Percentiles rank a stretch among this genome's conserved stretches.
Evolutionary conservation across 2,888 invertebrate genomes (phyloP).

Genomic region (Ophraella communa): DNA sequence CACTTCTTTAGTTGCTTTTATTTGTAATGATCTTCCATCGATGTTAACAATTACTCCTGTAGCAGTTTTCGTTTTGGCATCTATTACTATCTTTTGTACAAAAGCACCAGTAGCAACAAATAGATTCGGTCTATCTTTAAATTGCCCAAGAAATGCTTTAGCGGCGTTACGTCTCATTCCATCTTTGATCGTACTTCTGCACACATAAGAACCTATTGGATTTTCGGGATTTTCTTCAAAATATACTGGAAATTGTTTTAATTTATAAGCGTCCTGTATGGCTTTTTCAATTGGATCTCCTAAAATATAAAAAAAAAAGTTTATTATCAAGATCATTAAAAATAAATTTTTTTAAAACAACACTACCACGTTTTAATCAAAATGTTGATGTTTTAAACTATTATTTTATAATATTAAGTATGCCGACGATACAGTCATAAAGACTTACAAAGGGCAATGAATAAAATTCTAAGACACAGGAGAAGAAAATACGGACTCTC

Average conservation of each 20-base stretch:
- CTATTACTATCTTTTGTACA: constrained; percentile 64
- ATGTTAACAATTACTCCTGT: constrained; percentile 58
- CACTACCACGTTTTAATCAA: too few species aligned
- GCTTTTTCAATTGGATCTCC: constrained; percentile 49
- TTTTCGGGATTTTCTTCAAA: constrained; percentile 46
- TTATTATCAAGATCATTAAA: too few species aligned
- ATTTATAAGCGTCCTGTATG: constrained; percentile 55
- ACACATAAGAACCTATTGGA: constrained; percentile 47
- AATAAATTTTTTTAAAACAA: too few species aligned
- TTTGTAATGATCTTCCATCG: constrained; percentile 45
- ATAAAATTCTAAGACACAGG: too few species aligned
- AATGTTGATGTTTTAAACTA: too few species aligned
- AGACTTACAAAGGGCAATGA: too few species aligned
- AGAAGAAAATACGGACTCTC: too few species aligned
- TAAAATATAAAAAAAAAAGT: too few species aligned
- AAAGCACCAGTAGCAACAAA: constrained; percentile 66
- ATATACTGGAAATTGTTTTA: too few species aligned
- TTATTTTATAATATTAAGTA: too few species aligned
- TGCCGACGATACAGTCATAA: too few species aligned
- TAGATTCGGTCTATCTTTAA: constrained; percentile 64
- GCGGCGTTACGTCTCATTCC: constrained; percentile 64
- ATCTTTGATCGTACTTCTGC: constrained; percentile 53
- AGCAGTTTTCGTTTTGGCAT: constrained; percentile 58
- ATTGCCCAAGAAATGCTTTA: constrained; percentile 72
- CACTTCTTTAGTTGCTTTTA: constrained; percentile 64